phyloP scores from a whole-genome alignment of 1,140 invertebrate genomes.

The Cherax quadricarinatus region DNA sequence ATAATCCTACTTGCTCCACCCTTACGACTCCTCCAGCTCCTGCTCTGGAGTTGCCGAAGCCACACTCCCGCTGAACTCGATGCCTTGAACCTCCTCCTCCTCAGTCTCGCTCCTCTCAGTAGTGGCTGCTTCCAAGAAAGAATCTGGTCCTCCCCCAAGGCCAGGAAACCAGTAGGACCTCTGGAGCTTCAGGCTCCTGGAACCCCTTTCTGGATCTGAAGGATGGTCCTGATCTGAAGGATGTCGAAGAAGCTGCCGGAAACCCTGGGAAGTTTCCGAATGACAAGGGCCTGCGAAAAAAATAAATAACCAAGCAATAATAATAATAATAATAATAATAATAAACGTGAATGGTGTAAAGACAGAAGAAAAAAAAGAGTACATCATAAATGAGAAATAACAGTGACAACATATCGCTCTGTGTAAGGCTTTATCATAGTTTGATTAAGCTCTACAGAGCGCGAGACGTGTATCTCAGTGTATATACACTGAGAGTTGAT shows the following conservation, averaged over 20 bases:
- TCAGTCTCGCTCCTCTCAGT: constrained; percentile 34
- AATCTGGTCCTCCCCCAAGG: constrained; percentile 47
- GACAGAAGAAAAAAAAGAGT: too few species aligned
- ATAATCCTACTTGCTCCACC: constrained; percentile 7
- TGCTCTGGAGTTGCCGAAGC: neutral
- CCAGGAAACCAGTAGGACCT: neutral
- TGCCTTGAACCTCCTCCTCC: constrained; percentile 34
- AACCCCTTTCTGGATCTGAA: constrained; percentile 39
- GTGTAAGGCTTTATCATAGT: too few species aligned
- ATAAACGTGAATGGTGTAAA: neutral
- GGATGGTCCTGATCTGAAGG: neutral
- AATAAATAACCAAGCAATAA: too few species aligned
- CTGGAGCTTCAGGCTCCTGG: constrained; percentile 2
- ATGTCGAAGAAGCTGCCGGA: neutral
- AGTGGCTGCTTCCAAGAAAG: constrained; percentile 55
- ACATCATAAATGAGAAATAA: too few species aligned
- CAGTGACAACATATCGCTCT: too few species aligned
- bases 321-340: too few species aligned
- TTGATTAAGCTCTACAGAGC: too few species aligned
- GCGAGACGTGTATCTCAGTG: too few species aligned
- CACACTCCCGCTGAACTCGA: constrained; percentile 39
- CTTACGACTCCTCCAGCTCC: neutral
- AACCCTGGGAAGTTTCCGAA: constrained; percentile 33
- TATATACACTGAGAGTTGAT: too few species aligned
- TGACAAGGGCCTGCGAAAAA: constrained; percentile 8